Base-by-base conservation (phyloP, 2,797 vertebrate genomes). In the Sylvilagus floridanus region DNA sequence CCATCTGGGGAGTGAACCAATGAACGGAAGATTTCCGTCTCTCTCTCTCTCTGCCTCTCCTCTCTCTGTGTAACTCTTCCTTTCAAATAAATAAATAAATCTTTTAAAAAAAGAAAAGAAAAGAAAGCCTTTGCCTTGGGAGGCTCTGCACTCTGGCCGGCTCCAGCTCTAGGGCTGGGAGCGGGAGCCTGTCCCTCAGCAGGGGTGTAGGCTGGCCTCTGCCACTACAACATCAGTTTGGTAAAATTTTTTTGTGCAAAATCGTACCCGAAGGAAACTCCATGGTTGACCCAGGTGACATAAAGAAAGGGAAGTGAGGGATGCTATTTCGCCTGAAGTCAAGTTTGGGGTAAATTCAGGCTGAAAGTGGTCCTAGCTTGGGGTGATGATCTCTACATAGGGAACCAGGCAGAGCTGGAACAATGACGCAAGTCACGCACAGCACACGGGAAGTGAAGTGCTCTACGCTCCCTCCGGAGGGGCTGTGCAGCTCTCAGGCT, bases 201-300 rank as follows among this genome's bases (percentile, higher is more conserved):
- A 79, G 69, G 66, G 14, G 22, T 21, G 57, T 21, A 50, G 47
- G 16, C 62, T 26, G 42, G 47, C 47, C 60, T 12, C 26, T 19
- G 30, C 24, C 60, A 42, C 22, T 1, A 32, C 26, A 1, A 22
- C 37, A 81, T 68, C n/a, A 81, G 57, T 65, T 52, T 35, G 42
- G 73, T 11, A 50, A 37, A 81, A 16, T 22, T 63, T 17, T 32
- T 65, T 26, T 63, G 54, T 88, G 81, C 68, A 81, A 72, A 93
- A 85, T 32, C 14, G 30, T n/a, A 95, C 65, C 62, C 52, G 57
- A 42, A 71, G 88, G 91, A 91, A 86, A 91, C 26, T 17, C 24
- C 83, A 50, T 47, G 47, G 81, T 81, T 65, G 4, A 72, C 21
- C 5, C 57, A 69, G 26, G 63, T 0, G 13, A 52, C 12, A 37